Conservation (phyloP, 2,113 vertebrate genomes). For the Aegithalos caudatus region DNA sequence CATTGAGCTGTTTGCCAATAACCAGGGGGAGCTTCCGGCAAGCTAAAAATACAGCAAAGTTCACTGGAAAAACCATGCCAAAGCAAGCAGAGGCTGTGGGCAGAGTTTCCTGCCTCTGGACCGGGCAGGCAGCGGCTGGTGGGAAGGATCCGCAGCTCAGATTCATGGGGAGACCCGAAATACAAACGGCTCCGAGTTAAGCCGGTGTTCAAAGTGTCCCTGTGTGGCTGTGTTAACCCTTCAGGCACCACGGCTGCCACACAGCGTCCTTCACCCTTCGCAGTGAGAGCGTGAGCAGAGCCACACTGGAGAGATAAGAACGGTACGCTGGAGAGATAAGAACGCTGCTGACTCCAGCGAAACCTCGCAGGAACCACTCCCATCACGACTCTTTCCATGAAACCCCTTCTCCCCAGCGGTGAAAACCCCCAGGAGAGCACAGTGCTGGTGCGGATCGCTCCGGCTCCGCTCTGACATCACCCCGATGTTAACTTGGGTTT, state of each 20-base stretch:
- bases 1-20: neutral
- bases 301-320: neutral
- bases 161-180: fast-evolving
- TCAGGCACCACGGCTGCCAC: neutral
- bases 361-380: neutral
- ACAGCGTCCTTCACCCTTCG: fast-evolving
- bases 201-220: fast-evolving
- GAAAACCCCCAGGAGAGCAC: neutral
- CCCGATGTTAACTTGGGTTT: fast-evolving
- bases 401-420: no score
- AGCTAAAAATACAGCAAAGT: neutral
- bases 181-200: neutral
- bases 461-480: fast-evolving
- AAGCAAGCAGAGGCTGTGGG: neutral
- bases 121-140: fast-evolving
- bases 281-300: neutral
- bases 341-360: neutral
- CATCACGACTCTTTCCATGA: neutral
- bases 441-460: fast-evolving
- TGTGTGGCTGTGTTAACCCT: neutral
- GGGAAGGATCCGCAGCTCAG: neutral
- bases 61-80: neutral
- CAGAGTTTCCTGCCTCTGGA: conserved; percentile 17
- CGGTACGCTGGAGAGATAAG: neutral
- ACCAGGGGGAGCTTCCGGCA: neutral